Percentiles rank a stretch among this genome's conserved stretches.
Conservation (phyloP, 2,113 vertebrate species). For the Cyphomyrus discorhynchus region DNA sequence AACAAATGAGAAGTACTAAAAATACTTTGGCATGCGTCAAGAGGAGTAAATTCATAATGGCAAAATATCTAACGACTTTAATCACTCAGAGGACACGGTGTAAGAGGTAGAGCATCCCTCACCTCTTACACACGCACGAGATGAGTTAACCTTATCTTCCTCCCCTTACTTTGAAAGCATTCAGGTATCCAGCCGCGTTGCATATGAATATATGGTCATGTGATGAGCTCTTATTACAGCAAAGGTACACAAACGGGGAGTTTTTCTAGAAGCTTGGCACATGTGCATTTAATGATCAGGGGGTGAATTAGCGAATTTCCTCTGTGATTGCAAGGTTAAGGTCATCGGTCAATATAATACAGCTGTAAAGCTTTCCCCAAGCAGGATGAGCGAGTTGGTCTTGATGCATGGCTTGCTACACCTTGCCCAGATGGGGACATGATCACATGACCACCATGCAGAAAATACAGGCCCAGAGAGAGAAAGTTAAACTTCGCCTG, state of each 20-base stretch:
- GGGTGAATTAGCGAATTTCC: neutral
- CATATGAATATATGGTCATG: neutral
- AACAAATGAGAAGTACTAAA: neutral
- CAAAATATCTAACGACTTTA: neutral
- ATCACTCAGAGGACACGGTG: neutral
- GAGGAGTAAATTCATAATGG: neutral
- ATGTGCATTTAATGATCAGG: neutral
- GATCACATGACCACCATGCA: neutral
- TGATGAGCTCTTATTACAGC: neutral
- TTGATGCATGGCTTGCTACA: neutral
- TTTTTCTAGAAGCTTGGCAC: neutral
- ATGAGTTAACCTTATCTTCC: neutral
- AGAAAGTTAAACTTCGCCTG: conserved; percentile 8
- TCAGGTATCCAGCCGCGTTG: neutral
- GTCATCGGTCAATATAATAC: neutral
- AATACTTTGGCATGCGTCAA: neutral
- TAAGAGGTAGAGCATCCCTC: neutral
- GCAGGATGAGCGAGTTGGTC: neutral
- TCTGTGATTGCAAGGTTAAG: neutral
- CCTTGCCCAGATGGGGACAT: neutral
- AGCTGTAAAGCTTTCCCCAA: neutral
- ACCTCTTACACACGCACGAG: neutral
- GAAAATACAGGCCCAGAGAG: neutral
- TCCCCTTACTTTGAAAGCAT: neutral
- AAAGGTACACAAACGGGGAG: neutral